These are phyloP conservation scores for Volucella inflata DNA, from an alignment of 2,888 invertebrate genomes.

Conservation along the genomic window DNA sequence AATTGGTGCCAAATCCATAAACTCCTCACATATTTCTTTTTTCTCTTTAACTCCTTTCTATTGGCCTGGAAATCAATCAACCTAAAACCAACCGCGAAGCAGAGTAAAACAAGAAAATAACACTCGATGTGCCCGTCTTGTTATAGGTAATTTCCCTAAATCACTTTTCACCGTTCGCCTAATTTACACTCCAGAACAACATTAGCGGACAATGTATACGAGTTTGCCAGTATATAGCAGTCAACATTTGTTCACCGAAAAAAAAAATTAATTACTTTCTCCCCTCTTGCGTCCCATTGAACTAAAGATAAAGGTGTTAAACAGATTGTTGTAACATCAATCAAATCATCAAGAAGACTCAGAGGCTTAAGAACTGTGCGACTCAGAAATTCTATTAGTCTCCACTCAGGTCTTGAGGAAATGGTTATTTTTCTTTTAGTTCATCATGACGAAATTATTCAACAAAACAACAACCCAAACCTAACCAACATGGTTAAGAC, in stretches of 20 bases:
- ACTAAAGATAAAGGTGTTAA: conserved; percentile 17
- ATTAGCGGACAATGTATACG: conserved; percentile 7
- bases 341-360: conserved; percentile 28
- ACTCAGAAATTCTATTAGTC: too few species aligned
- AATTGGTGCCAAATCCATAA: conserved; percentile 27
- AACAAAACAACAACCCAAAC: not conserved
- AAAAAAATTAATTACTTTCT: conserved; percentile 55
- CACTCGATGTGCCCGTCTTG: not conserved
- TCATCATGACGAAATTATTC: conserved; percentile 58
- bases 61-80: conserved; percentile 59
- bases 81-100: conserved; percentile 6
- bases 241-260: conserved; percentile 39
- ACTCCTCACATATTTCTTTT: conserved; percentile 39
- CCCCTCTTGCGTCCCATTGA: conserved; percentile 14
- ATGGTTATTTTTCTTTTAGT: conserved; percentile 30
- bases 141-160: conserved; percentile 52
- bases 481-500: conserved; percentile 37
- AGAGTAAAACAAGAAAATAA: not conserved
- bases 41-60: conserved; percentile 21
- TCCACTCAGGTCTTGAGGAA: conserved; percentile 19
- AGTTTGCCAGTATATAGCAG: conserved; percentile 45
- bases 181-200: conserved; percentile 16
- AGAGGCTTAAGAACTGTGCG: too few species aligned
- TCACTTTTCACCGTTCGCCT: conserved; percentile 49
- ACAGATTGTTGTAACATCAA: conserved; percentile 48